These are phyloP conservation scores for Lasioglossum pauxillum DNA, from an alignment of 2,888 invertebrate species.

Conservation along the genomic window DNA sequence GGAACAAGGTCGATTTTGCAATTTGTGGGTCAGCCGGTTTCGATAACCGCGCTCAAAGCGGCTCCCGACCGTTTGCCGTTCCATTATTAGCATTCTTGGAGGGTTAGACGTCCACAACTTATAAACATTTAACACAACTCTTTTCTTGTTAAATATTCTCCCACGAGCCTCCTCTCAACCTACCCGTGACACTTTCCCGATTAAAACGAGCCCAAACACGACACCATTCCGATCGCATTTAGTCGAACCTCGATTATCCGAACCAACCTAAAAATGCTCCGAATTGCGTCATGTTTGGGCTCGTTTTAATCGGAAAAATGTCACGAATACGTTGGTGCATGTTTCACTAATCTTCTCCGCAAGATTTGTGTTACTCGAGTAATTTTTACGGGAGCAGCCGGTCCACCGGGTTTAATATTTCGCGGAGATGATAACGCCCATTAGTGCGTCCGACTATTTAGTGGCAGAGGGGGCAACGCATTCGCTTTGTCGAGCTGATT, in stretches of 20 bases:
- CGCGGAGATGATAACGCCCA: neutral
- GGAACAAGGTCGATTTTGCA: constrained; percentile 64
- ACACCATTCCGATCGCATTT: neutral
- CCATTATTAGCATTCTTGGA: neutral
- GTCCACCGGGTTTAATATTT: neutral
- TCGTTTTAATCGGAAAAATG: neutral
- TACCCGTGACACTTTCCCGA: neutral
- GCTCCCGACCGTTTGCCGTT: neutral
- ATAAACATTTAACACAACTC: neutral
- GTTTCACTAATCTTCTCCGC: neutral
- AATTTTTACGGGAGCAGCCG: neutral
- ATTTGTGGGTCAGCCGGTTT: constrained; percentile 65
- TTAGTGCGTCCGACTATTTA: neutral
- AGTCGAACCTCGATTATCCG: neutral
- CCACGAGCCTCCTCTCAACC: neutral
- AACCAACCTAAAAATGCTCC: neutral
- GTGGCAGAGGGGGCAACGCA: neutral
- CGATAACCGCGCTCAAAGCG: constrained; percentile 14
- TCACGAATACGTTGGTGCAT: neutral
- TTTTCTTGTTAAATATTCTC: neutral
- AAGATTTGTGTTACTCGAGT: neutral
- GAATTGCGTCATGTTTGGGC: neutral
- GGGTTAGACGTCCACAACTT: too few species aligned
- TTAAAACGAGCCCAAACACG: neutral
- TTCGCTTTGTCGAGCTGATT: neutral